A percentile compares a stretch with the other conserved stretches of the same genome.
phyloP scores from a whole-genome alignment of 2,888 invertebrate genomes.

The Athalia circularis region DNA sequence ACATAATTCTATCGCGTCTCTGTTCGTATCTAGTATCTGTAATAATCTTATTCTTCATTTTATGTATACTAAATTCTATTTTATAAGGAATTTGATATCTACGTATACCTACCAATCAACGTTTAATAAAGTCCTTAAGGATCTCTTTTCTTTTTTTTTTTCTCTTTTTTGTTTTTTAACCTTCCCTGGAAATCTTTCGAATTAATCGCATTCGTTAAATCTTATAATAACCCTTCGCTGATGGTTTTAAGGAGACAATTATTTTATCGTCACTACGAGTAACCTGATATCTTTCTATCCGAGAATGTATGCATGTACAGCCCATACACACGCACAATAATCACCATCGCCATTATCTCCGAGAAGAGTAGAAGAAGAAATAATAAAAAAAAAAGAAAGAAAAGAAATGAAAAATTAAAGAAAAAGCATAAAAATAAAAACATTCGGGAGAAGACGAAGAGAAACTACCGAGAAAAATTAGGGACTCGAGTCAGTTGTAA shows the following conservation, averaged over 20 bases:
- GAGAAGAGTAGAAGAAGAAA: not conserved
- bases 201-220: constrained; percentile 24
- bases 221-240: constrained; percentile 11
- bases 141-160: not conserved
- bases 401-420: not conserved
- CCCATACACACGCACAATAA: constrained; percentile 12
- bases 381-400: not conserved
- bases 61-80: constrained; percentile 4
- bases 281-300: constrained; percentile 44
- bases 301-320: not conserved
- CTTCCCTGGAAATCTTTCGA: constrained; percentile 43
- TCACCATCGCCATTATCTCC: constrained; percentile 25
- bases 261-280: constrained; percentile 44
- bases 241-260: constrained; percentile 47
- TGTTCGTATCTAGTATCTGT: constrained; percentile 49
- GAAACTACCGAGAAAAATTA: constrained; percentile 8
- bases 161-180: too few species aligned
- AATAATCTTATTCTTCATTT: constrained; percentile 18
- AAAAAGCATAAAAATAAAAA: too few species aligned
- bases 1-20: constrained; percentile 59
- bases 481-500: constrained; percentile 30
- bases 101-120: constrained; percentile 62
- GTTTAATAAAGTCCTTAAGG: constrained; percentile 66
- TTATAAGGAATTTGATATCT: constrained; percentile 67
- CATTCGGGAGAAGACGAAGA: not conserved